Percentiles rank a stretch among this genome's conserved stretches.
Evolutionary conservation across 2,888 invertebrate genomes (phyloP).

Genomic region (Hermaeophaga mercurialis): DNA sequence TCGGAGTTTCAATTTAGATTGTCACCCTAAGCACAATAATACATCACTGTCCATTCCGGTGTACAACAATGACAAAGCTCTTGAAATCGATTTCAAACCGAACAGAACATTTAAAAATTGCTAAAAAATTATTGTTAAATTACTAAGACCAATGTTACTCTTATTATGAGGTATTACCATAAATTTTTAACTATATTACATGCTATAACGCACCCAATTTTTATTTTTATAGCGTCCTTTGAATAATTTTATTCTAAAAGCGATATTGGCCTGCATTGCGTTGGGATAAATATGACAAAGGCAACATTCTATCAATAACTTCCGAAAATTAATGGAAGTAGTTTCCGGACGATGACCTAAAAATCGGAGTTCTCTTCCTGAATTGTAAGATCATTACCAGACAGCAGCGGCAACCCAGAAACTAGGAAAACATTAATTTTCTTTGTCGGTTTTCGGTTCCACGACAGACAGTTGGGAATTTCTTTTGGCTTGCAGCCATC

Average conservation of each 20-base stretch:
- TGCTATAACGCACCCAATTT: too few relatives aligned
- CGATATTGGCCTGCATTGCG: slow-evolving; percentile 20
- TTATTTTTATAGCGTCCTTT: too few relatives aligned
- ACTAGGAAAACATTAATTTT: slow-evolving; percentile 17
- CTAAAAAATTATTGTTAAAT: too few relatives aligned
- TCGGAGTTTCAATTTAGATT: not conserved
- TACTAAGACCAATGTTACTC: too few relatives aligned
- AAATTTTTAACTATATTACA: too few relatives aligned
- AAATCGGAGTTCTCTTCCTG: slow-evolving; percentile 21
- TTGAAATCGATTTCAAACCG: not conserved
- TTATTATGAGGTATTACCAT: too few relatives aligned
- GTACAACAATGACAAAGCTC: not conserved
- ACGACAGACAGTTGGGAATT: slow-evolving; percentile 11
- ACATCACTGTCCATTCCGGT: not conserved
- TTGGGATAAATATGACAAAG: slow-evolving; percentile 19
- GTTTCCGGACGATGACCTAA: slow-evolving; percentile 21
- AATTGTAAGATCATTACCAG: slow-evolving; percentile 20
- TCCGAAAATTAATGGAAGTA: slow-evolving; percentile 20
- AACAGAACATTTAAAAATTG: too few relatives aligned
- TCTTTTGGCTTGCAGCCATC: slow-evolving; percentile 20
- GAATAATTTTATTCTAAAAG: slow-evolving; percentile 8
- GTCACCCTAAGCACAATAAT: not conserved
- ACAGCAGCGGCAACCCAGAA: slow-evolving; percentile 5
- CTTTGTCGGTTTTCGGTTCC: slow-evolving; percentile 15
- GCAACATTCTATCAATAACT: slow-evolving; percentile 14